Conservation (phyloP, 2,888 invertebrate genomes). For the Trichacis sp. region DNA sequence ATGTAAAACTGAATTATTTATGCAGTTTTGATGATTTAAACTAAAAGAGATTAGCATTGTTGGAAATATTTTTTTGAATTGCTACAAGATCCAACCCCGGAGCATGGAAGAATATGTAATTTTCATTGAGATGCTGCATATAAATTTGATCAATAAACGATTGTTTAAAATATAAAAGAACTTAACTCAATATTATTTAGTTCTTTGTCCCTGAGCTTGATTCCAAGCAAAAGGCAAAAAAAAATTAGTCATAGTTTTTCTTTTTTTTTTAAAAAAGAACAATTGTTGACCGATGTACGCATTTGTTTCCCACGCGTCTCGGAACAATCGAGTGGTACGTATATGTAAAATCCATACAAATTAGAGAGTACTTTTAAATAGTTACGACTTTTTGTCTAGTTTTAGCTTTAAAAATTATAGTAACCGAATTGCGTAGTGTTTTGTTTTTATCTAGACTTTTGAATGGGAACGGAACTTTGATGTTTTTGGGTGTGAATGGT, state of each 20-base stretch:
- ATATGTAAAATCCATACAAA: conserved; percentile 49
- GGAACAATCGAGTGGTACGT: conserved; percentile 69
- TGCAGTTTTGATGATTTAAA: not conserved
- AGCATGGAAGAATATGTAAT: conserved; percentile 59
- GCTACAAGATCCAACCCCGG: conserved; percentile 56
- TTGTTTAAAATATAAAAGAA: conserved; percentile 48
- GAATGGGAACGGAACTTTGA: conserved; percentile 22
- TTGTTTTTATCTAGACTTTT: conserved; percentile 28
- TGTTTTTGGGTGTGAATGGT: conserved; percentile 30
- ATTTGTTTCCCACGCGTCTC: conserved; percentile 70
- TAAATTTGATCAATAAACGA: conserved; percentile 57
- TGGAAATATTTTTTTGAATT: conserved; percentile 37
- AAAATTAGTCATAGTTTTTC: conserved; percentile 43
- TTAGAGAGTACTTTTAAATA: conserved; percentile 48
- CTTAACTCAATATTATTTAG: conserved; percentile 37
- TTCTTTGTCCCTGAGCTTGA: conserved; percentile 45
- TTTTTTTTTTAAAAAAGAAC: conserved; percentile 53
- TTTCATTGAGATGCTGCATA: conserved; percentile 56
- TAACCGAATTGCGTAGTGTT: conserved; percentile 27
- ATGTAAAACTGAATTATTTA: conserved; percentile 44
- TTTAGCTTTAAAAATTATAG: conserved; percentile 35
- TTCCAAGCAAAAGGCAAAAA: conserved; percentile 42
- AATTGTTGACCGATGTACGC: conserved; percentile 67
- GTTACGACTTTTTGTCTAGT: conserved; percentile 60
- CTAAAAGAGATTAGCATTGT: not conserved